These are phyloP conservation scores for Palythoa grandis DNA, from an alignment of 92 coral and sea anemone species.

Conservation along the genomic window DNA sequence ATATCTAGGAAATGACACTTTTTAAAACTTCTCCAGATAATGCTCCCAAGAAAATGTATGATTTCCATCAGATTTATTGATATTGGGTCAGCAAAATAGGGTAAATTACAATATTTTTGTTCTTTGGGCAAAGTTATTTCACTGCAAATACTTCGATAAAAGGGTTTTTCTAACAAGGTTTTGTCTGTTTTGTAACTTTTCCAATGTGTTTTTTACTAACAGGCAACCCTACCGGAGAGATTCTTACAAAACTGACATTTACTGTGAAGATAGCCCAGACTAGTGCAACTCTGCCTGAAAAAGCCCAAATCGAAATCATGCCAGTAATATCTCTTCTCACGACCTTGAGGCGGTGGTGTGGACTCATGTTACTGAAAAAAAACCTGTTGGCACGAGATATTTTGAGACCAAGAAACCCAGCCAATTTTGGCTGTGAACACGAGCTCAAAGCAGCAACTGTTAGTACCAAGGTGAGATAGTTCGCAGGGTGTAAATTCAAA, in stretches of 20 bases:
- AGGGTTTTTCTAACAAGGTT: background rate
- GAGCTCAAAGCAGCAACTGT: conserved; percentile 29
- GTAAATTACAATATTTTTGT: too few relatives aligned
- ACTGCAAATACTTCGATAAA: background rate
- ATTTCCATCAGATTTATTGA: background rate
- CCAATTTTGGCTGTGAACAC: conserved; percentile 55
- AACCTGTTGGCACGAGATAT: conserved; percentile 79
- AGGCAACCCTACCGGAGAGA: background rate
- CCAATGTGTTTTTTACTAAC: background rate
- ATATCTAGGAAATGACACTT: too few relatives aligned
- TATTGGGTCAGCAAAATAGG: background rate
- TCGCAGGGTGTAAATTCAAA: background rate
- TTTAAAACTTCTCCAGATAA: background rate
- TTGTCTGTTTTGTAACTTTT: background rate
- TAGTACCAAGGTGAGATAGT: conserved; percentile 43
- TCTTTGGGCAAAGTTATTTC: background rate
- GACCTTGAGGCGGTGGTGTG: conserved; percentile 83
- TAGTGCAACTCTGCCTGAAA: conserved; percentile 46
- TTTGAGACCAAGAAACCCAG: conserved; percentile 74
- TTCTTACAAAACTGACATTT: background rate
- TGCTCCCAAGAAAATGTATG: background rate
- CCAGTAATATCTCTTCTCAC: conserved; percentile 78
- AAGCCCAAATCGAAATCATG: conserved; percentile 52
- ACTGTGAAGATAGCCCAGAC: conserved; percentile 16
- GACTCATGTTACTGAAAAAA: conserved; percentile 68